Base-by-base conservation (phyloP, 2,888 invertebrate species). In the Agrotis segetum region DNA sequence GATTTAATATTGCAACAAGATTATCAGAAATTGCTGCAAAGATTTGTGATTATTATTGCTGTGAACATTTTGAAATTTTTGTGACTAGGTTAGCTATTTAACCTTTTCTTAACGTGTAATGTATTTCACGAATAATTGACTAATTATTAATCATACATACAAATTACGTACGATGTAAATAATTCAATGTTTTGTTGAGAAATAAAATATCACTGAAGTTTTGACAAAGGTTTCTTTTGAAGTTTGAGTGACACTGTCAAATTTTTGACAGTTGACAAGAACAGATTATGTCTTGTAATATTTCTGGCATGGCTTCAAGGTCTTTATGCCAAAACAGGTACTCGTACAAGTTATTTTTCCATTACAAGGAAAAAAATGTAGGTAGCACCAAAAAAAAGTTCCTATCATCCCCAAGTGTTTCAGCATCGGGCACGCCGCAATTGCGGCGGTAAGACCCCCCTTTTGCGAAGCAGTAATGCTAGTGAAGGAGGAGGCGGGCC, bases 181-280 rank as follows among this genome's bases (percentile, higher is more conserved):
- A 55, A 49, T 64, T 72, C 9, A 19, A 13, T 29, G 40, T 0
- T 71, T 40, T 65, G 47, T 73, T 44, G 44, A 19, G 40, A 53
- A 71, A 17, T 61, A 14, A 11, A 2, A 9, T 11, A 9, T 40
- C 7, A 34, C 13, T 40, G 21, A 19, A 34, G 19, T 47, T 17
- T 17, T 17, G 2, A 4, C 4, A 40, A n/a, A 21, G 13, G 19
- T 68, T 67, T 13, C 21, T n/a, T 58, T n/a, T n/a, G n/a, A n/a
- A n/a, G n/a, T n/a, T n/a, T 71, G 11, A 11, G 40, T 40, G 71
- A 71, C 67, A 34, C 34, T 34, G 34, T 34, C 34, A 34, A 34
- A 34, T 1, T 40, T 58, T 50, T 17, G 19, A 49, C 13, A 40
- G 4, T 55, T 34, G 3, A 56, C n/a, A 34, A 17, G 3, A 5